These are phyloP conservation scores for Drosophila watanabei DNA, from an alignment of 1,140 invertebrate species.

Conservation along the genomic window DNA sequence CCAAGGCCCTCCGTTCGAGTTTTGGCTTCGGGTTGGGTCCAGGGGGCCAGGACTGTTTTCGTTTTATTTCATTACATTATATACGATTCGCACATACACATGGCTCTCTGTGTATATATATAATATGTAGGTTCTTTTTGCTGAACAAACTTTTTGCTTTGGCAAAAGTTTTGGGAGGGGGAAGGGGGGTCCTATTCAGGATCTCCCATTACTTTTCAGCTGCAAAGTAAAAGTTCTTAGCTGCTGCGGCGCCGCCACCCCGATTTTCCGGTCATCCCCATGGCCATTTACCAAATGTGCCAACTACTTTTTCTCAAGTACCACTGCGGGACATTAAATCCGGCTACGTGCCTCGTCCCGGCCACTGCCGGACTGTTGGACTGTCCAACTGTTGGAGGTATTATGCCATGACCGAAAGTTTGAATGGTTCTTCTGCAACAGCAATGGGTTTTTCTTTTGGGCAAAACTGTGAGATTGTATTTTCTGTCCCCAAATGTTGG, in stretches of 20 bases:
- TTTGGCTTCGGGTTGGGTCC: constrained; percentile 19
- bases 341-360: constrained; percentile 70
- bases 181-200: constrained; percentile 51
- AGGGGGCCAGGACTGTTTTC: constrained; percentile 53
- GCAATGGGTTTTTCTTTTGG: constrained; percentile 8
- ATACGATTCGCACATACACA: constrained; percentile 37
- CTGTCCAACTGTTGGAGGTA: constrained; percentile 69
- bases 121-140: constrained; percentile 69
- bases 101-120: neutral
- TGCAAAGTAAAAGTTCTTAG: constrained; percentile 84
- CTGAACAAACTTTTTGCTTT: constrained; percentile 74
- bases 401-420: constrained; percentile 81
- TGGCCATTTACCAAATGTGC: constrained; percentile 64
- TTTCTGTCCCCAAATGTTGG: constrained; percentile 59
- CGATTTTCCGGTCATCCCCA: constrained; percentile 13
- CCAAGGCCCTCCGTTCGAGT: constrained; percentile 55
- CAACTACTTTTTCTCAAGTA: constrained; percentile 84
- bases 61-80: constrained; percentile 71
- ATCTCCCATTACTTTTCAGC: constrained; percentile 75
- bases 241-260: constrained; percentile 15
- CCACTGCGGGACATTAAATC: constrained; percentile 83
- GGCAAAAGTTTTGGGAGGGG: constrained; percentile 60
- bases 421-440: constrained; percentile 75
- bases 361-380: constrained; percentile 46
- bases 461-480: constrained; percentile 13